Conservation (phyloP, 2,888 invertebrate genomes). For the Apoda limacodes region DNA sequence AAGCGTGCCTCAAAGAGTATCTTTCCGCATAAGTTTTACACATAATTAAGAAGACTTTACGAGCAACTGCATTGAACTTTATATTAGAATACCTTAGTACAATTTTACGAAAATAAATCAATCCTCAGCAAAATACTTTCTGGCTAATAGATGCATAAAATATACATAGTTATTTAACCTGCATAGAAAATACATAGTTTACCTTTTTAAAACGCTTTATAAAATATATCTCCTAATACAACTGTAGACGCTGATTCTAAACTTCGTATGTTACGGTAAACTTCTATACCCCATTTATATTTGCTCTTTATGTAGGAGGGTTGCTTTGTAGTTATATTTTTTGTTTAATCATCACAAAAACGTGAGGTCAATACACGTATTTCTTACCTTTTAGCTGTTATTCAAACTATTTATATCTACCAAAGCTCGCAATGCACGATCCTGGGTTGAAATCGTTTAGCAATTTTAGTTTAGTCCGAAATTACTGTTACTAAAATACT, state of each 20-base stretch:
- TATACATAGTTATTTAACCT: too few relatives aligned
- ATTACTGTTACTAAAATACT: slow-evolving; percentile 45
- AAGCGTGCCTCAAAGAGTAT: too few relatives aligned
- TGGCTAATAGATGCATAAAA: slow-evolving; percentile 4
- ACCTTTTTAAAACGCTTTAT: slow-evolving; percentile 25
- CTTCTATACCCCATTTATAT: slow-evolving; percentile 60
- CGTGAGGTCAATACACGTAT: slow-evolving; percentile 52
- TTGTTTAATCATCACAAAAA: slow-evolving; percentile 53
- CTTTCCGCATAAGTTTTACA: too few relatives aligned
- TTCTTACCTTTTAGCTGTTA: slow-evolving; percentile 36
- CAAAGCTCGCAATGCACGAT: slow-evolving; percentile 37
- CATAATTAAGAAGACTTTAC: too few relatives aligned
- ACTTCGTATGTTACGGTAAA: slow-evolving; percentile 49
- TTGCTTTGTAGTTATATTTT: slow-evolving; percentile 50
- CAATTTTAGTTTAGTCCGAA: slow-evolving; percentile 42
- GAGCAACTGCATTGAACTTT: too few relatives aligned
- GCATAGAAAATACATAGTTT: too few relatives aligned
- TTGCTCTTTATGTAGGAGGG: slow-evolving; percentile 43
- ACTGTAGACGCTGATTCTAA: slow-evolving; percentile 37
- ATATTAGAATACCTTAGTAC: too few relatives aligned
- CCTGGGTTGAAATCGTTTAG: slow-evolving; percentile 37
- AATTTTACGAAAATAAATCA: slow-evolving; percentile 27
- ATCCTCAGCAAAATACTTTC: neutral
- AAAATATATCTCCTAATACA: slow-evolving; percentile 30
- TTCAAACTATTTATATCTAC: slow-evolving; percentile 35